These are phyloP conservation scores for Austrofundulus limnaeus DNA, from an alignment of 2,113 vertebrate species.

Conservation along the genomic window DNA sequence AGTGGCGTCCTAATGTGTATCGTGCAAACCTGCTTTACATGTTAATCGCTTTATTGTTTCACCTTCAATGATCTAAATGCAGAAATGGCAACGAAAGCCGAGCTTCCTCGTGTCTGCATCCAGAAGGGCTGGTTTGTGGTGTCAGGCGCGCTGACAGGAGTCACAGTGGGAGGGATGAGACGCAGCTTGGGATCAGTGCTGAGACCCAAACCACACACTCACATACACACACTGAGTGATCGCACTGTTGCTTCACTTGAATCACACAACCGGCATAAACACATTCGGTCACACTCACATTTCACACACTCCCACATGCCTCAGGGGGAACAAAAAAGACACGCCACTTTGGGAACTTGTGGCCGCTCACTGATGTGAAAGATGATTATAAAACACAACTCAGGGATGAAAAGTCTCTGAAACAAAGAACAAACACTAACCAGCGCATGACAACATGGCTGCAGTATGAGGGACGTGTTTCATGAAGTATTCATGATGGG, in stretches of 20 bases:
- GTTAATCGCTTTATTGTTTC: neutral
- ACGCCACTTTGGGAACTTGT: constrained; percentile 45
- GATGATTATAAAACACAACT: constrained; percentile 26
- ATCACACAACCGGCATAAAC: constrained; percentile 63
- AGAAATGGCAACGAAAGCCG: neutral
- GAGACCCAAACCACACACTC: constrained; percentile 48
- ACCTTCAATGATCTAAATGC: neutral
- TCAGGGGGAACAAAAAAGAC: constrained; percentile 49
- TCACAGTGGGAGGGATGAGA: constrained; percentile 59
- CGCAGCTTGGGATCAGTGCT: constrained; percentile 39
- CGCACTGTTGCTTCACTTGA: constrained; percentile 55
- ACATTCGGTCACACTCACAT: constrained; percentile 44
- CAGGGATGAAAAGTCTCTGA: constrained; percentile 20
- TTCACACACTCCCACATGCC: constrained; percentile 58
- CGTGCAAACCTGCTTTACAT: too few species aligned
- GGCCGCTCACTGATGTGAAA: constrained; percentile 20
- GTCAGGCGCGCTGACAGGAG: constrained; percentile 68
- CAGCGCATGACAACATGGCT: neutral
- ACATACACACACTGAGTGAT: constrained; percentile 9
- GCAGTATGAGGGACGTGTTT: neutral
- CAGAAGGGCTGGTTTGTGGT: constrained; percentile 63
- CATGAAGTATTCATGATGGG: constrained; percentile 2
- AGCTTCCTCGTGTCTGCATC: constrained; percentile 39
- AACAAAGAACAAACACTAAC: neutral
- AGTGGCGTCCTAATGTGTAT: too few species aligned